Conservation (phyloP, 1,140 invertebrate genomes). For the Diorhabda carinulata region DNA sequence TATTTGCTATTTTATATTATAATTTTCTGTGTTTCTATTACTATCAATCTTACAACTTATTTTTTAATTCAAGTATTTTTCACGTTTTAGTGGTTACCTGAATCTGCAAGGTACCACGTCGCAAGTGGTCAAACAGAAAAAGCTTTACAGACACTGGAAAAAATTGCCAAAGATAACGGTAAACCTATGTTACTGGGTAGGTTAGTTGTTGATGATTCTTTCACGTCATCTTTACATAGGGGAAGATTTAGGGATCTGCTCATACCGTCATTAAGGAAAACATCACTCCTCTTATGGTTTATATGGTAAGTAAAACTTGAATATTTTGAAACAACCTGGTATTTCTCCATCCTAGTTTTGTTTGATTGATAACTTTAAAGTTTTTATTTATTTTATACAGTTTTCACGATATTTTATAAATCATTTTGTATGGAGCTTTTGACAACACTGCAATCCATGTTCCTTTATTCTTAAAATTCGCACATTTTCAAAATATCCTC, state of each 20-base stretch:
- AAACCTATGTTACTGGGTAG: slow-evolving; percentile 84
- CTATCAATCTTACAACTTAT: neutral
- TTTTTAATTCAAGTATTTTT: neutral
- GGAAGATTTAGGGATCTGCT: slow-evolving; percentile 76
- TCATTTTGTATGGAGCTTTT: too few relatives aligned
- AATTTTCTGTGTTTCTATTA: neutral
- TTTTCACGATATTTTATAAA: too few relatives aligned
- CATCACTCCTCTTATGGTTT: slow-evolving; percentile 86
- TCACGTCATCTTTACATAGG: slow-evolving; percentile 55
- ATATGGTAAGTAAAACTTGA: slow-evolving; percentile 66
- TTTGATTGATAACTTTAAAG: too few relatives aligned
- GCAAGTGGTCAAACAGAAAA: slow-evolving; percentile 80
- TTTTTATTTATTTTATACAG: too few relatives aligned
- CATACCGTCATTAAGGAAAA: slow-evolving; percentile 73
- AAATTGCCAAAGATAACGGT: slow-evolving; percentile 81
- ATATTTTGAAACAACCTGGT: neutral
- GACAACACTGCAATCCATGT: too few relatives aligned
- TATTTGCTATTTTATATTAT: neutral
- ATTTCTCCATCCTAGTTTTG: too few relatives aligned
- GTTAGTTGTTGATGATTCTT: slow-evolving; percentile 75
- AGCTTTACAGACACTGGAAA: slow-evolving; percentile 77
- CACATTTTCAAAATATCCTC: too few relatives aligned
- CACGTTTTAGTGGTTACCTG: slow-evolving; percentile 77
- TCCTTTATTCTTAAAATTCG: too few relatives aligned
- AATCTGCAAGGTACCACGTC: slow-evolving; percentile 87